These are phyloP conservation scores for Phylloscopus trochiloides DNA, from an alignment of 2,113 vertebrate species.

Conservation along the genomic window DNA sequence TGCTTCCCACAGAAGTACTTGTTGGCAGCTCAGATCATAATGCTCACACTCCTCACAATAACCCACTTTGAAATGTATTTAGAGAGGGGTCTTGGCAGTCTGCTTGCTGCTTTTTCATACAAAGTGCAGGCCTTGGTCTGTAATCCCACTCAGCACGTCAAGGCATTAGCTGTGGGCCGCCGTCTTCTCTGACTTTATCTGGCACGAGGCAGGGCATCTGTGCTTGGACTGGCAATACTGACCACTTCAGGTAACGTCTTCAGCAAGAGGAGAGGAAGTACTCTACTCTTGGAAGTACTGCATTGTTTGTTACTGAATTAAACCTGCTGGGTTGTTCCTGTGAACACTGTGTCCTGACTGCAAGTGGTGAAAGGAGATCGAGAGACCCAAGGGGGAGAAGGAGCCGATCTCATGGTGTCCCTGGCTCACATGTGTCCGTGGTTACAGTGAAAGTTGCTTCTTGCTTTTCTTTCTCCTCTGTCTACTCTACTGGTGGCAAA, in stretches of 20 bases:
- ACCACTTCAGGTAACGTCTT: neutral
- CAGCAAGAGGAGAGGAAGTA: neutral
- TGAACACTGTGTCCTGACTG: neutral
- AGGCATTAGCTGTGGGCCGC: neutral
- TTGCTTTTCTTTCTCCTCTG: neutral
- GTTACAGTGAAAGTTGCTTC: neutral
- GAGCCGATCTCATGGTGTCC: neutral
- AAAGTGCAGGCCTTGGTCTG: neutral
- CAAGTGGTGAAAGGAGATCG: neutral
- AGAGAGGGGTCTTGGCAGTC: conserved; percentile 39
- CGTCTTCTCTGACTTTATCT: neutral
- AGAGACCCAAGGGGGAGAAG: neutral
- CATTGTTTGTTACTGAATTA: neutral
- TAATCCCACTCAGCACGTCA: neutral
- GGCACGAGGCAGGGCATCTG: neutral
- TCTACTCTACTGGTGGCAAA: neutral
- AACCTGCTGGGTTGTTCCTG: neutral
- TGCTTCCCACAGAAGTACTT: conserved; percentile 52
- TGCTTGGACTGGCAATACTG: neutral
- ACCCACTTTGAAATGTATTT: conserved; percentile 49
- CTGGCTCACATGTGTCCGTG: neutral
- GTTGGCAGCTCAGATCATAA: conserved; percentile 40
- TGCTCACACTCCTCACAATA: conserved; percentile 24
- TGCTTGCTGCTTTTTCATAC: neutral
- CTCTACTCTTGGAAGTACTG: neutral